Percentiles rank a stretch among this genome's conserved stretches.
Evolutionary conservation across 1,140 invertebrate genomes (phyloP).

Genomic region (Pogonomyrmex californicus): DNA sequence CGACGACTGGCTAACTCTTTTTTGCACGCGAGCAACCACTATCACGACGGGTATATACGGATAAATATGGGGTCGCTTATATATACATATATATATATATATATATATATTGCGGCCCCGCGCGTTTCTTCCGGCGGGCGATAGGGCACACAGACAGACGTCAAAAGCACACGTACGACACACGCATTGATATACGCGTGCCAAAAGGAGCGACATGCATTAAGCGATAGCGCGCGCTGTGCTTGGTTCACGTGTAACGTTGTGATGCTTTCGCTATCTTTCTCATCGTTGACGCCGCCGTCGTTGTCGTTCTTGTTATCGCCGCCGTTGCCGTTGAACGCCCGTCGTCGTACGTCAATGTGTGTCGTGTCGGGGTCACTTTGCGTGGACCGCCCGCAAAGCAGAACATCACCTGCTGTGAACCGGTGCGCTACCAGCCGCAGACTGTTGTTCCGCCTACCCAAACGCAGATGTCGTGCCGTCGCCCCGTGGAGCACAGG

Average conservation of each 20-base stretch:
- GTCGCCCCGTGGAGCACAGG: slow-evolving; percentile 69
- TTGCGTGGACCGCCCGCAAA: slow-evolving; percentile 73
- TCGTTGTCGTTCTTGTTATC: slow-evolving; percentile 74
- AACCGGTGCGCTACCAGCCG: slow-evolving; percentile 82
- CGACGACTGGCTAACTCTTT: slow-evolving; percentile 35
- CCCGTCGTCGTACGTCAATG: slow-evolving; percentile 39
- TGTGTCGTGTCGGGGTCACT: slow-evolving; percentile 71
- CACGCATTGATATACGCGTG: background rate
- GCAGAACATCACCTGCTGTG: slow-evolving; percentile 75
- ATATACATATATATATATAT: slow-evolving; percentile 36
- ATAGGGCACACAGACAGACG: background rate
- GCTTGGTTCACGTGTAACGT: background rate
- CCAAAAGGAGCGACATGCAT: background rate
- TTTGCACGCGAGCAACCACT: slow-evolving; percentile 62
- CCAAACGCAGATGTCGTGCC: slow-evolving; percentile 82
- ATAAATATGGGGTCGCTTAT: slow-evolving; percentile 41
- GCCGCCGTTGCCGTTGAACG: slow-evolving; percentile 52
- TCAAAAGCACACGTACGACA: background rate
- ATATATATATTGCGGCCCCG: slow-evolving; percentile 35
- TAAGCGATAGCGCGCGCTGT: background rate
- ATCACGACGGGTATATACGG: background rate
- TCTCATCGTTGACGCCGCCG: slow-evolving; percentile 72
- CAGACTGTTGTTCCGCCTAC: slow-evolving; percentile 83
- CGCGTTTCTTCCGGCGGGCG: slow-evolving; percentile 40
- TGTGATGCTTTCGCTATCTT: slow-evolving; percentile 78